Evolutionary conservation across 2,888 invertebrate genomes (phyloP).

Genomic region (Dascillus cervinus): DNA sequence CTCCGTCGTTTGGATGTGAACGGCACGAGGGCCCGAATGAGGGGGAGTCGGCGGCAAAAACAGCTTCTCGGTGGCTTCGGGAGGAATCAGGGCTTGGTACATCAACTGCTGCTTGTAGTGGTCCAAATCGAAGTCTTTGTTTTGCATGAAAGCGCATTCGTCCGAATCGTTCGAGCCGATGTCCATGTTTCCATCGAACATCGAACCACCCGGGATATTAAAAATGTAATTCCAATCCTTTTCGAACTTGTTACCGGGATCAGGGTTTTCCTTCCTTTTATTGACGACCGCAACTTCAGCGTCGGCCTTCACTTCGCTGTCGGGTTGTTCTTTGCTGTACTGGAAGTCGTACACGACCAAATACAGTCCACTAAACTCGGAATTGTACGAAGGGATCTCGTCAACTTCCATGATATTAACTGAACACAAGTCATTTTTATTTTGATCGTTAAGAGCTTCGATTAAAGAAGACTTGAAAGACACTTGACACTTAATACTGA

Average conservation of each 20-base stretch:
- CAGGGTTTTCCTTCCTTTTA: slow-evolving; percentile 11
- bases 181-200: slow-evolving; percentile 11
- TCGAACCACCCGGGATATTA: slow-evolving; percentile 9
- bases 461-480: slow-evolving; percentile 40
- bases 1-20: slow-evolving; percentile 33
- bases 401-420: slow-evolving; percentile 33
- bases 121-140: slow-evolving; percentile 9
- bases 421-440: slow-evolving; percentile 49
- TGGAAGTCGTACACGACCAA: slow-evolving; percentile 64
- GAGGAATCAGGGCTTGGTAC: slow-evolving; percentile 40
- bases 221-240: slow-evolving; percentile 4
- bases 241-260: slow-evolving; percentile 12
- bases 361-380: slow-evolving; percentile 41
- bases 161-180: slow-evolving; percentile 7
- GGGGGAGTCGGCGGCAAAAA: slow-evolving; percentile 34
- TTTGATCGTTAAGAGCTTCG: slow-evolving; percentile 71
- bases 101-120: slow-evolving; percentile 27
- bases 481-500: slow-evolving; percentile 35
- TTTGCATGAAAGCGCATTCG: slow-evolving; percentile 9
- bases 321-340: slow-evolving; percentile 51
- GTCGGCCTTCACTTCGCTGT: too few relatives aligned
- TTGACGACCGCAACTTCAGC: slow-evolving; percentile 7
- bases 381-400: slow-evolving; percentile 23
- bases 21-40: slow-evolving; percentile 33
- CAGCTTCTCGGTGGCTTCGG: slow-evolving; percentile 40